These are phyloP conservation scores for Tapera naevia DNA, from an alignment of 2,797 vertebrate genomes.

Conservation along the genomic window DNA sequence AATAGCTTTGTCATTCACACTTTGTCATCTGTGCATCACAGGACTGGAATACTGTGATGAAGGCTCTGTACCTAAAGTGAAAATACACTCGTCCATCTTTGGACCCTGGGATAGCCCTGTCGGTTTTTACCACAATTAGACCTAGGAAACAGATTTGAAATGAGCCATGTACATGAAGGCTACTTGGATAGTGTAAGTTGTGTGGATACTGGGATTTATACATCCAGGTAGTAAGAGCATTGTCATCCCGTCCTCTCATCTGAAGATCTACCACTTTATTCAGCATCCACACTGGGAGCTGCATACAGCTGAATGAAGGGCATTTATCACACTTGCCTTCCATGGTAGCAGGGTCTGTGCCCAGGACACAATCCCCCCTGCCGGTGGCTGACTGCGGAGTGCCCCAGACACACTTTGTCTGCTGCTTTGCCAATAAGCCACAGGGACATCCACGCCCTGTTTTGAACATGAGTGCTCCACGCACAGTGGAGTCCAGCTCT, in stretches of 20 bases:
- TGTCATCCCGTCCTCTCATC: not conserved
- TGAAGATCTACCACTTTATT: not conserved
- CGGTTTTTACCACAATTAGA: not conserved
- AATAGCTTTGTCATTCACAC: constrained; percentile 69
- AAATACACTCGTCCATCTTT: not conserved
- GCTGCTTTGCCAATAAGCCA: not conserved
- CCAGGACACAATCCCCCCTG: not conserved
- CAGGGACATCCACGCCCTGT: not conserved
- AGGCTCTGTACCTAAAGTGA: not conserved
- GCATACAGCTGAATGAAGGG: not conserved
- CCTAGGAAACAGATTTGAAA: not conserved
- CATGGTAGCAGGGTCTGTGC: not conserved
- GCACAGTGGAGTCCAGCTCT: not conserved
- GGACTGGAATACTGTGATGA: not conserved
- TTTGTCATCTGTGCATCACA: constrained; percentile 58
- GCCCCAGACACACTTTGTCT: not conserved
- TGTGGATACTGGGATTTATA: not conserved
- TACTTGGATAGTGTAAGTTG: not conserved
- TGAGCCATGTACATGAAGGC: not conserved
- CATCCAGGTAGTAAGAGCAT: not conserved
- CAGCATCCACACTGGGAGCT: not conserved
- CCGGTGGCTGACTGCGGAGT: not conserved
- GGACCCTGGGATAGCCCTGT: not conserved
- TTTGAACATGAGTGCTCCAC: accelerated
- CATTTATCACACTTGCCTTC: not conserved